These are phyloP conservation scores for Callaeas wilsoni DNA, from an alignment of 2,113 vertebrate genomes.

Conservation along the genomic window DNA sequence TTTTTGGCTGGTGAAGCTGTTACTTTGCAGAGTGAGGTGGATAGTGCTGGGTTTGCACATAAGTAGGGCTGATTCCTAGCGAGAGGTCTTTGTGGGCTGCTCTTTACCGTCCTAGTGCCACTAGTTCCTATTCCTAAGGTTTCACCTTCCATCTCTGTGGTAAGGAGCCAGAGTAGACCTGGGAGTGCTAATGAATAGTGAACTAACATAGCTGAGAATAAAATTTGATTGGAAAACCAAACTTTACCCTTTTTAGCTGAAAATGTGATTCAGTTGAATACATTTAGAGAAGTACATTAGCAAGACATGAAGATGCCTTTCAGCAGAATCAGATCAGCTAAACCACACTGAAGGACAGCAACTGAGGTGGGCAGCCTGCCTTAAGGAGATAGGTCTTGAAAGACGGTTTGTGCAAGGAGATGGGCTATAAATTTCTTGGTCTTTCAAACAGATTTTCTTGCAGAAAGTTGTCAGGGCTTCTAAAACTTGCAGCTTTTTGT, in stretches of 20 bases:
- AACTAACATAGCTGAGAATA: neutral
- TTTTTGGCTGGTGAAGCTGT: neutral
- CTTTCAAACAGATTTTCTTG: neutral
- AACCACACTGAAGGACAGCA: neutral
- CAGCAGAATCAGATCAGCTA: neutral
- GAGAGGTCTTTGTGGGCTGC: neutral
- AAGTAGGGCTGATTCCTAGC: neutral
- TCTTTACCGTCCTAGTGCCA: accelerated
- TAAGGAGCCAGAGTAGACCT: neutral
- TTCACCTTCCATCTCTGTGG: neutral
- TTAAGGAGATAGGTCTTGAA: neutral
- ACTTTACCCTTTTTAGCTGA: neutral
- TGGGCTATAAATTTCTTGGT: neutral
- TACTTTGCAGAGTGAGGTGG: neutral
- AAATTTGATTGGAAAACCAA: neutral
- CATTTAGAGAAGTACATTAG: neutral
- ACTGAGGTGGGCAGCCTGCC: neutral
- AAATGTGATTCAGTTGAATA: neutral
- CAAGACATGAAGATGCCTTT: neutral
- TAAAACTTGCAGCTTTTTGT: neutral
- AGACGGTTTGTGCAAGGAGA: neutral
- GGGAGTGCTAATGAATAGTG: neutral
- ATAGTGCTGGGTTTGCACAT: neutral
- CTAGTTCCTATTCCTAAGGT: accelerated
- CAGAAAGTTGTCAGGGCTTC: neutral